Percentiles rank a stretch among this genome's conserved stretches.
These are phyloP conservation scores for Latrodectus geometricus DNA, from an alignment of 1,140 invertebrate species.

Conservation along the genomic window DNA sequence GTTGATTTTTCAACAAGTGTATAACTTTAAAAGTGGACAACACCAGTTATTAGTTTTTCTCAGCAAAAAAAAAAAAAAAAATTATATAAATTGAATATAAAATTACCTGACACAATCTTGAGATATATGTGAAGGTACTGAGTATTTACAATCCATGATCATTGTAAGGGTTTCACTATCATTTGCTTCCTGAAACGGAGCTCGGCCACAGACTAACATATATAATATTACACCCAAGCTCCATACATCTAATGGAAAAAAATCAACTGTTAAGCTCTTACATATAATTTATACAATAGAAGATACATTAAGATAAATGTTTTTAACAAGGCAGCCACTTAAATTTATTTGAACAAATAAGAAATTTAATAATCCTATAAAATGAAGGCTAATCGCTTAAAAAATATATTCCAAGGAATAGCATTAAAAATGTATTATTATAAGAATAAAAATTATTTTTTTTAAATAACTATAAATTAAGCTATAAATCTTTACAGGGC, in stretches of 20 bases:
- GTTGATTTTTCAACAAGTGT: no score
- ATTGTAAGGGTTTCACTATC: constrained; percentile 99
- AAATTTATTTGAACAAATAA: neutral
- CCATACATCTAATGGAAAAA: constrained; percentile 85
- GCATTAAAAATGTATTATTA: no score
- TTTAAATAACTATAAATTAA: no score
- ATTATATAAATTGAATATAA: no score
- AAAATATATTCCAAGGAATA: no score
- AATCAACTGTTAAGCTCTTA: neutral
- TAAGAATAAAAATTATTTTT: no score
- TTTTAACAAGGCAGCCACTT: neutral
- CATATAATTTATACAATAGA: neutral
- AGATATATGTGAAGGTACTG: constrained; percentile 90
- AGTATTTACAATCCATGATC: constrained; percentile 99
- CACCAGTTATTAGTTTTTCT: no score
- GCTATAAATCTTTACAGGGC: no score
- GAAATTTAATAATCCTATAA: neutral
- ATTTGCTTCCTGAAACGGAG: constrained; percentile 98
- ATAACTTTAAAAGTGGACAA: no score
- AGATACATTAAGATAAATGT: neutral
- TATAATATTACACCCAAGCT: constrained; percentile 97
- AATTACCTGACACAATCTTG: constrained; percentile 81
- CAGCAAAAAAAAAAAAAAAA: no score
- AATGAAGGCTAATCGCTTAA: no score
- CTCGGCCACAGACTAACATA: constrained; percentile 96